phyloP scores from a whole-genome alignment of 2,888 invertebrate species.

The Diogma glabrata region DNA sequence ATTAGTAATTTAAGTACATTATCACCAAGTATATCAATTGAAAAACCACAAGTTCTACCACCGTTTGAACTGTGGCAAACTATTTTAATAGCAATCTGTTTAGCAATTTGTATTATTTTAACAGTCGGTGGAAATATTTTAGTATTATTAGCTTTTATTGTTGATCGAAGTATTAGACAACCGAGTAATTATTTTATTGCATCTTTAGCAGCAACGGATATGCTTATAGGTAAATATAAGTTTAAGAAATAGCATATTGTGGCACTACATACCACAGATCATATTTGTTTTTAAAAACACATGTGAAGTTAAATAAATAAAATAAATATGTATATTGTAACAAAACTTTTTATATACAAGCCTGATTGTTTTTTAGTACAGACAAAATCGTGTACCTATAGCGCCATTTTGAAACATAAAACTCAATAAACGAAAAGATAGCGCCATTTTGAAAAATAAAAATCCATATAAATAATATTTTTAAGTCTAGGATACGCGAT shows the following conservation, averaged over 20 bases:
- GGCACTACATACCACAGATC: not conserved
- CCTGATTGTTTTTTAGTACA: too few species aligned
- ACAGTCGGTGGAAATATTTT: constrained; percentile 94
- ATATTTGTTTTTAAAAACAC: too few species aligned
- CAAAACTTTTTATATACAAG: too few species aligned
- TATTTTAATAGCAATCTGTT: constrained; percentile 73
- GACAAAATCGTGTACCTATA: too few species aligned
- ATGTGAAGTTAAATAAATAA: too few species aligned
- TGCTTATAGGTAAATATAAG: constrained; percentile 72
- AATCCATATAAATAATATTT: too few species aligned
- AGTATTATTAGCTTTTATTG: constrained; percentile 87
- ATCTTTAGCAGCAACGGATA: constrained; percentile 92
- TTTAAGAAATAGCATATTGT: not conserved
- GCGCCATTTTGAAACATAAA: too few species aligned
- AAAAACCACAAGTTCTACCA: constrained; percentile 48
- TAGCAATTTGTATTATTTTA: constrained; percentile 78
- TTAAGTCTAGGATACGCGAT: too few species aligned
- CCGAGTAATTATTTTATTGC: constrained; percentile 99
- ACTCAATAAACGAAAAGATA: too few species aligned
- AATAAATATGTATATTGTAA: too few species aligned
- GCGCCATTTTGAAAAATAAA: too few species aligned
- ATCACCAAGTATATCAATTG: constrained; percentile 3
- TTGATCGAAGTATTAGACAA: constrained; percentile 86
- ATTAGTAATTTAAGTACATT: not conserved
- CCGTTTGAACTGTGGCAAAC: constrained; percentile 87